phyloP scores from a whole-genome alignment of 1,140 invertebrate species.

The Magallana gigas region DNA sequence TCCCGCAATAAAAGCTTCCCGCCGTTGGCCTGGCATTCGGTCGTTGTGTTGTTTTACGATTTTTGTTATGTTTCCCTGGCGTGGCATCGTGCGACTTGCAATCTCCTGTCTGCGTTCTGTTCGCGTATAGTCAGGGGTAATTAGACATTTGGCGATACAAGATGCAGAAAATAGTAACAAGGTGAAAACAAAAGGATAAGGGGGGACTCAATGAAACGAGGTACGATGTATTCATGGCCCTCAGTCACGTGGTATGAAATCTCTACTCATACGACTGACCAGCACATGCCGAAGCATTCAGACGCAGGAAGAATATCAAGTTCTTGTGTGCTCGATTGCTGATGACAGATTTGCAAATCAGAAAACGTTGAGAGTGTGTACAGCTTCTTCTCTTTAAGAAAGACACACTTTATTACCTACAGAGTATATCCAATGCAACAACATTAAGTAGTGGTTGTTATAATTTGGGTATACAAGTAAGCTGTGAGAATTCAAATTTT shows the following conservation, averaged over 20 bases:
- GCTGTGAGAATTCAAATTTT: too few relatives aligned
- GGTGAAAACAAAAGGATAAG: neutral
- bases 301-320: neutral
- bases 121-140: neutral
- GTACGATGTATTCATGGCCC: neutral
- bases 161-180: neutral
- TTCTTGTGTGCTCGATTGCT: slow-evolving; percentile 7
- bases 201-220: neutral
- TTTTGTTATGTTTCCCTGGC: neutral
- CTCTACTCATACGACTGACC: neutral
- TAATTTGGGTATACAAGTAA: too few relatives aligned
- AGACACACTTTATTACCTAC: too few relatives aligned
- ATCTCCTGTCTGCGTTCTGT: neutral
- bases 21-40: neutral
- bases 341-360: slow-evolving; percentile 13
- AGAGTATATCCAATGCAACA: too few relatives aligned
- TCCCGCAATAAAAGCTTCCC: neutral
- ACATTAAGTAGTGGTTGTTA: too few relatives aligned
- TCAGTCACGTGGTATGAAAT: too few relatives aligned
- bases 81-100: slow-evolving; percentile 9
- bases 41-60: neutral
- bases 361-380: neutral
- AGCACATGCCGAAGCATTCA: neutral
- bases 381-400: neutral
- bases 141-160: neutral